Base-by-base conservation (phyloP, 2,888 invertebrate species). In the Nasonovia ribisnigri region DNA sequence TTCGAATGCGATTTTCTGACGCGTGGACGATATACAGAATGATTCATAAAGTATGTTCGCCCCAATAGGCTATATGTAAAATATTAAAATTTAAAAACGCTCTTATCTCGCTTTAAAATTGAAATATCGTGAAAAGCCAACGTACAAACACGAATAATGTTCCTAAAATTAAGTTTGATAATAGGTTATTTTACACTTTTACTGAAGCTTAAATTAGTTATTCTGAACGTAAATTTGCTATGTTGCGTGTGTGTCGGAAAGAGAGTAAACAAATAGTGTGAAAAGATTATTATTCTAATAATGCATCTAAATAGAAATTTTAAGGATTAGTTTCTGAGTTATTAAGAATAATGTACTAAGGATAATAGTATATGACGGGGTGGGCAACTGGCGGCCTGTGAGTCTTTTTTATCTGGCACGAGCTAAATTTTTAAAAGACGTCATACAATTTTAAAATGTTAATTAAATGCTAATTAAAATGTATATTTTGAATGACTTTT, bases 1-100 rank as follows among this genome's bases (percentile, higher is more conserved):
- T 29, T 92, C 77, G 13, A 88, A 88, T 77, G 51, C 43, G 29
- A 54, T 77, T 92, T 88, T 20, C 51, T 43, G n/a, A 36, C 36
- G 54, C 29, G 42, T 54, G 43, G 36, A 48, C 54, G 42, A 42
- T 84, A 54, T 48, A 48, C 77, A 77, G 77, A 36, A 20, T 77
- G 77, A 2, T 77, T 77, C 36, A 36, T 77, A 77, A 36, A 77
- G 36, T 16, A 20, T 20, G 3, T 20, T 36, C 77, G 20, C 36
- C 20, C 8, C 57, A 8, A 46, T 11, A 46, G 46, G 46, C 46
- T 13, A 77, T 77, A 36, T 77, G 77, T 77, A 36, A 77, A 77
- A 77, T 77, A 77, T 67, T 5, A 67, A n/a, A n/a, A 16, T 67
- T 67, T 13, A 60, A n/a, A n/a, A n/a, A 67, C 13, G 67, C 13